Evolutionary conservation across 2,888 invertebrate species (phyloP), one percentile per base, ranked within the genome.

Genomic region (Acanthococcus lagerstroemiae): DNA sequence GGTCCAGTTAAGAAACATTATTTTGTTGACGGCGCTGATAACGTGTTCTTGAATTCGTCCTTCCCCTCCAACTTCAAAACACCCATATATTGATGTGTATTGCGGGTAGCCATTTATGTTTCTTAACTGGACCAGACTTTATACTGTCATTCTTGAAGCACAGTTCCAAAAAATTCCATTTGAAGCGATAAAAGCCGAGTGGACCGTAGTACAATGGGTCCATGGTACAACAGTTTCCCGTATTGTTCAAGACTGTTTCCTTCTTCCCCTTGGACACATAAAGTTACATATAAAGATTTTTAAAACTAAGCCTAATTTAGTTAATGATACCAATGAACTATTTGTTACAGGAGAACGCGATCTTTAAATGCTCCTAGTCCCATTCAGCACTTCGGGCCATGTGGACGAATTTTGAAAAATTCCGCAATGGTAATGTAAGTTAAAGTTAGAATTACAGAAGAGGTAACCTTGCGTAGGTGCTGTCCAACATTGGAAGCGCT

Each of bases 361-460:
- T 95, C 95, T 72, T 82, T 95, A 77, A 95, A 95, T 82, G 95
- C 95, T 19, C 95, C 95, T 9, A 94, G 91, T 70, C 95, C 95
- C 1, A 89, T 94, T 72, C 94, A 94, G 78, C 92, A 94, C 75
- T 95, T 96, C 79, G 95, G 95, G 82, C 95, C 95, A 84, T 95
- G 95, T 81, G 95, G 95, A 73, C 87, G 94, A 72, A 93, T 95
- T 76, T 90, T 94, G 90, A 95, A 94, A 80, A 94, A 91, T 79
- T 90, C 94, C 15, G 90, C 91, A 44, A 91, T 92, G 89, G 90
- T 94, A 76, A 91, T 95, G 95, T 94, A 80, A 90, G 93, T 90
- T 46, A n/a, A 15, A 7, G 45, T 52, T n/a, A n/a, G n/a, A n/a
- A n/a, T n/a, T n/a, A n/a, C 37, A 3, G 37, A 37, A 37, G 37